Base-by-base conservation (phyloP, 2,113 vertebrate species). In the Struthidea cinerea region DNA sequence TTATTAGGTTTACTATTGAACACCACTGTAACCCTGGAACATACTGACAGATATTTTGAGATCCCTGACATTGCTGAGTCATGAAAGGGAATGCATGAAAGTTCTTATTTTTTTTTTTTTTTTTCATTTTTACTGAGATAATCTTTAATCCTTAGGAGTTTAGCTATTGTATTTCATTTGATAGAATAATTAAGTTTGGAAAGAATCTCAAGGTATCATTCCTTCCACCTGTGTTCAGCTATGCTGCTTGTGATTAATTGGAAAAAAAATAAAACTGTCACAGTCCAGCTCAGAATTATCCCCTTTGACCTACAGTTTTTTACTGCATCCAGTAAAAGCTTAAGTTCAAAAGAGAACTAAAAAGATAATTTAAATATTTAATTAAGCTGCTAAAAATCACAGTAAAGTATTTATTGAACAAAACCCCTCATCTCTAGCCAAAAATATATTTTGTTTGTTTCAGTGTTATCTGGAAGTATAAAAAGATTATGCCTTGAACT, bases 331-430 rank as follows among this genome's bases (percentile, higher is more conserved):
- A 64, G 24, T 81, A 88, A 93, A 82, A 91, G 39, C 44, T 73
- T 73, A 64, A 84, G 53, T 90, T 95, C 73, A 52, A 44, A 96
- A 90, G 24, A 60, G 52, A 92, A 94, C 14, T 32, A 60, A 85
- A 93, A 75, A 21, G 1, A 32, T 6, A 57, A 57, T 55, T 77
- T 56, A 33, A 89, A 90, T 78, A 92, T 59, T 46, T 90, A 82
- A 97, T 92, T 96, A 93, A 88, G 49, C 15, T 91, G 27, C 78
- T 87, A 92, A 89, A 93, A 95, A 94, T 91, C 83, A 74, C 4
- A 55, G 3, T 59, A 90, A 96, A 71, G 46, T 32, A 56, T 53
- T 78, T 94, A 47, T 4, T 27, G 69, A 95, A 91, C 20, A 91
- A 94, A 92, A 56, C 2, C 1, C 28, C 9, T 91, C 41, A 70